Base-by-base conservation (phyloP, 2,888 invertebrate species). In the Scelioninae gen. 2 region DNA sequence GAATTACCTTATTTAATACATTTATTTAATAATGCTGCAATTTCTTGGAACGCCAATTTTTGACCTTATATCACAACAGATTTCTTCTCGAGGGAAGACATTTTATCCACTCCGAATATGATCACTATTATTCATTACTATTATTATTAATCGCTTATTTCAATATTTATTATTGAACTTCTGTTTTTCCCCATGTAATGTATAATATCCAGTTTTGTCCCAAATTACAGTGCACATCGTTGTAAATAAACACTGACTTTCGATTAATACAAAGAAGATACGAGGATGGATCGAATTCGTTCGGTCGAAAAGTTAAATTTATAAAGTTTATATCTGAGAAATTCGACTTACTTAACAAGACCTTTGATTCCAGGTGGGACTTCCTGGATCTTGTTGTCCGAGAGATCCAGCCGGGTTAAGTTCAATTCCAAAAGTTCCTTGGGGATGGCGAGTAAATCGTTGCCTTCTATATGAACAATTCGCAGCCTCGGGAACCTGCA, bases 371-470 rank as follows among this genome's bases (percentile, higher is more conserved):
- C 92, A 45, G 88, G 86, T 0, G 93, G 92, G 65, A 93, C 84
- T 71, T 89, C 89, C 58, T 89, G 85, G 76, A 93, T 88, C 77
- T 88, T 88, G 83, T 93, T 93, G 81, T 92, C 90, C 48, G 92
- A 91, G 75, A 93, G 86, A 83, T 93, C 92, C 63, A 93, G 88
- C 67, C 89, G 89, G 35, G 90, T 90, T 73, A 93, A 86, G 1
- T 89, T 87, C 70, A 93, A 86, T 58, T 89, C 87, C 81, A 91
- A 87, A 61, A 91, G 85, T 78, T 90, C 90, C 18, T 85, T 82
- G 0, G 93, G 93, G 72, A 93, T 86, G 25, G 87, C 83, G 52
- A 88, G 87, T 55, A 93, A 88, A 13, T 88, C 88, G 82, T 92
- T 93, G 69, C 87, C 82, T 74, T 87, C 85, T 67, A 88, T 86